Conservation (phyloP, 2,113 vertebrate genomes). For the Apus apus region DNA sequence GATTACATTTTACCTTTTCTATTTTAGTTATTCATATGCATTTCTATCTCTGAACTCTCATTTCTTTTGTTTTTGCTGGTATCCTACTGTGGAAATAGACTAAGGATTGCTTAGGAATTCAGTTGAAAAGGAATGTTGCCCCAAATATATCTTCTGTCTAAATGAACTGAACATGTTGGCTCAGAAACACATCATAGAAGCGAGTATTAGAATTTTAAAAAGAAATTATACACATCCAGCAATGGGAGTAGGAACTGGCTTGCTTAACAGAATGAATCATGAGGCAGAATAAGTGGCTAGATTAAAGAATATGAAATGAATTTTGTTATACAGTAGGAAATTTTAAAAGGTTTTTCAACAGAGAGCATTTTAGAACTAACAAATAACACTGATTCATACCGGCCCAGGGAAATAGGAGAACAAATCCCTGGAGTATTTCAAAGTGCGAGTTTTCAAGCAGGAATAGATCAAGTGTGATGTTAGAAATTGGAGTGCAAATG, state of each 20-base stretch:
- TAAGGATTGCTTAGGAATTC: not conserved
- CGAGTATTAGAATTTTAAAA: not conserved
- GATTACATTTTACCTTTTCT: slow-evolving; percentile 55
- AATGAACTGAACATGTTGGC: not conserved
- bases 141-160: not conserved
- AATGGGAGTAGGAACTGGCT: not conserved
- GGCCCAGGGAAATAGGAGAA: not conserved
- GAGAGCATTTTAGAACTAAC: not conserved
- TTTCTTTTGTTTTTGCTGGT: not conserved
- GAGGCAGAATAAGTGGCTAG: not conserved
- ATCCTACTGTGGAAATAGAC: not conserved
- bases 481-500: slow-evolving; percentile 31
- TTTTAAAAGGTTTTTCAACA: not conserved
- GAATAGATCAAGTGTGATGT: not conserved
- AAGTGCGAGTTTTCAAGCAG: slow-evolving; percentile 18
- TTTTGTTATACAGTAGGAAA: not conserved
- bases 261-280: not conserved
- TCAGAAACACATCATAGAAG: not conserved
- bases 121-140: not conserved
- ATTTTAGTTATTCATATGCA: not conserved
- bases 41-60: not conserved
- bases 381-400: not conserved
- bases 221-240: not conserved
- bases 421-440: not conserved
- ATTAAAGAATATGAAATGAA: not conserved